Base-by-base conservation (phyloP, 1,140 invertebrate species). In the Apis dorsata region DNA sequence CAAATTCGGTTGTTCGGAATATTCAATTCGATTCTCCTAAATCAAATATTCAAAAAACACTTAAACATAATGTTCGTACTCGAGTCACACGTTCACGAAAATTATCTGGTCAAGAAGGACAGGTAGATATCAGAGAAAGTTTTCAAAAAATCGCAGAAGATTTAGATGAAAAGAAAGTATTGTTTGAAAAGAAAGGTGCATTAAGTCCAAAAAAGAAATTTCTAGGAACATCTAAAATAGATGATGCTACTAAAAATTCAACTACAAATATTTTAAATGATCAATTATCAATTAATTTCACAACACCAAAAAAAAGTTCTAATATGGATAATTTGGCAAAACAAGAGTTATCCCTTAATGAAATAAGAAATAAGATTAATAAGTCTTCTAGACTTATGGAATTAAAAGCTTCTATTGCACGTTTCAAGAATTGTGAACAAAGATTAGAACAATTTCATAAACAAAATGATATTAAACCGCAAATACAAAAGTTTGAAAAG, bases 401-500 rank as follows among this genome's bases (percentile, higher is more conserved):
- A 90, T 87, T 97, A 2, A 96, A 95, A 91, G 95, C 95, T 0
- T 94, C 95, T 17, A 94, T 97, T 28, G 94, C 85, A 94, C 4
- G 95, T 51, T 94, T 97, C 21, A 93, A 93, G 28, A 92, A 93
- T 44, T 93, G 91, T 17, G 95, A 95, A 75, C 92, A 94, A 65
- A 94, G 95, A 84, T 91, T 95, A 69, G 94, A 92, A 86, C 93
- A 94, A 85, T 88, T 93, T 74, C 92, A 94, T 28, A 86, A 83
- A 70, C 91, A 88, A 82, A 93, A 88, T 74, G 90, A 88, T 2
- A 90, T 93, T 75, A 92, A 89, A 85, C 90, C 95, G 21, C 95
- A 95, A 79, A 94, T 97, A 0, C 95, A 96, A 89, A 95, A 96
- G 88, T 97, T 97, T 88, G 95, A 96, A 78, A 95, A 95, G 34